phyloP scores from a whole-genome alignment of 2,797 vertebrate species.

The Oryzias sinensis region DNA sequence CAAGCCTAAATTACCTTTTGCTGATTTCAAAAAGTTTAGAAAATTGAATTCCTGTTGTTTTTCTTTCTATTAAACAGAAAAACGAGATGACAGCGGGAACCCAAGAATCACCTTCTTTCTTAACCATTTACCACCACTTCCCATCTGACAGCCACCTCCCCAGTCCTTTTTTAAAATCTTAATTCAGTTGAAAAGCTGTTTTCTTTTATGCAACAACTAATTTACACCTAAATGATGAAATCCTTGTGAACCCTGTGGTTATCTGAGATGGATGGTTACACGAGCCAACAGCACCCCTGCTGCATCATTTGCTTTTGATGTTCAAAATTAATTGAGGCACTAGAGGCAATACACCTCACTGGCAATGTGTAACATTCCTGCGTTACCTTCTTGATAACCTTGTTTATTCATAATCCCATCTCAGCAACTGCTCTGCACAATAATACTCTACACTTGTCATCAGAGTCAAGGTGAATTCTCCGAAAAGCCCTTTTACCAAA shows the following conservation, averaged over 20 bases:
- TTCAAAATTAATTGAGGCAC: conserved; percentile 27
- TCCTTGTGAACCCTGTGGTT: conserved; percentile 3
- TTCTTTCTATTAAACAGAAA: too few relatives aligned
- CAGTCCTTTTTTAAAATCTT: conserved; percentile 10
- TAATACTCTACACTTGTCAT: conserved; percentile 3
- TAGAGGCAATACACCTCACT: conserved; percentile 17
- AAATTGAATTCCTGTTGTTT: too few relatives aligned
- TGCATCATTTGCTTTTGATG: conserved; percentile 11
- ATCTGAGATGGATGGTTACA: conserved; percentile 36
- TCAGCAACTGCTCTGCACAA: neutral
- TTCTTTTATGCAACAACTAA: conserved; percentile 9
- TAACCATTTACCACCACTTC: neutral
- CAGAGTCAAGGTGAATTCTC: conserved; percentile 25
- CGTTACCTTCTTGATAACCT: conserved; percentile 2
- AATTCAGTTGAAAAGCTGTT: conserved; percentile 1
- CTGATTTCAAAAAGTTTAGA: too few relatives aligned
- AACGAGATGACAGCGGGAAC: too few relatives aligned
- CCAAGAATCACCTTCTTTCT: neutral
- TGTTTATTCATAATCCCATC: conserved; percentile 26
- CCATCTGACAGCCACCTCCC: neutral
- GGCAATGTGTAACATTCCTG: conserved; percentile 1
- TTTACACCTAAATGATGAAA: conserved; percentile 15
- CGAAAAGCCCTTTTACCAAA: conserved; percentile 4
- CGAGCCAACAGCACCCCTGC: conserved; percentile 3
- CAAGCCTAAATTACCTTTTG: too few relatives aligned